Evolutionary conservation across 92 coral and sea anemone species (phyloP).

Genomic region (Porites lobata): DNA sequence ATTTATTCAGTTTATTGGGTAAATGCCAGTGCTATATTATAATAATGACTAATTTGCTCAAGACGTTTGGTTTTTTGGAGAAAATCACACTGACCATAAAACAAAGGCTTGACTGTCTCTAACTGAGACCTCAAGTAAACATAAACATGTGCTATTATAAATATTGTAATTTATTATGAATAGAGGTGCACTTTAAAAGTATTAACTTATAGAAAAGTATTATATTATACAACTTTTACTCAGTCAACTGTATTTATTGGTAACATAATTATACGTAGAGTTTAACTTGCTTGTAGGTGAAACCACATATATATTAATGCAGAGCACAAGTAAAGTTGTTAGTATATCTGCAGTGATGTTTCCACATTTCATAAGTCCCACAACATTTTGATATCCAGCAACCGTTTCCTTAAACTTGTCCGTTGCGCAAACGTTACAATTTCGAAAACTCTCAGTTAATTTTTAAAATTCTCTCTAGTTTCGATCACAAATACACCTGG

Average conservation of each 20-base stretch:
- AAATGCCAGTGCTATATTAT: neutral
- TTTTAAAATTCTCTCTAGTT: too few species aligned
- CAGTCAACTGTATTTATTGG: constrained; percentile 15
- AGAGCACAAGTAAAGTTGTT: neutral
- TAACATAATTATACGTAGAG: neutral
- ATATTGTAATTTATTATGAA: neutral
- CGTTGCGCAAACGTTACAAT: too few species aligned
- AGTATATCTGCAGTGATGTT: neutral
- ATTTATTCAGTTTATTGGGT: too few species aligned
- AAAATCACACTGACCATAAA: neutral
- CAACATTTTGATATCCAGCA: neutral
- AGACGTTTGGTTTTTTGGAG: neutral
- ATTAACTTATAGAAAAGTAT: neutral
- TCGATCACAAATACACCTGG: too few species aligned
- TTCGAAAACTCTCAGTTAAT: too few species aligned
- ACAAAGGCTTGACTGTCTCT: too few species aligned
- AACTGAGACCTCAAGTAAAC: neutral
- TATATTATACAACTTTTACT: too few species aligned
- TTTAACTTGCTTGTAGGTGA: neutral
- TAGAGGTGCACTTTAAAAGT: neutral
- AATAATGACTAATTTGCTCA: neutral
- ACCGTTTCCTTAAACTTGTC: neutral
- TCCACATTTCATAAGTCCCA: neutral
- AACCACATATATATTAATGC: neutral
- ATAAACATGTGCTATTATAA: neutral